Base-by-base conservation (phyloP, 1,140 invertebrate species). In the Hypothenemus hampei region DNA sequence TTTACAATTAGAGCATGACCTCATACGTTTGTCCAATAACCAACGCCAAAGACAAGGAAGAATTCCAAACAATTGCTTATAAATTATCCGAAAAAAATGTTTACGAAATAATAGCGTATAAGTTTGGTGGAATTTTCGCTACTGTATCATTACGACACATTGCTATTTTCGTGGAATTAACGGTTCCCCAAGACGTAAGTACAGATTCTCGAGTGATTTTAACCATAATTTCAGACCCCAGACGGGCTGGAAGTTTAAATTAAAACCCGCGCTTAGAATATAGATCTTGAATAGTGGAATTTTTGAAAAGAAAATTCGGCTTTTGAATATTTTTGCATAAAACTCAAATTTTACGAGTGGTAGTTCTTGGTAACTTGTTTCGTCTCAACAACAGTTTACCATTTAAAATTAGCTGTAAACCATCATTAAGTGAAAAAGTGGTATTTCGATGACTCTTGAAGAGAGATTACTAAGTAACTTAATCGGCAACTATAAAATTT, bases 91-190 rank as follows among this genome's bases (percentile, higher is more conserved):
- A 49, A 49, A 49, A n/a, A n/a, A n/a, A n/a, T n/a, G n/a, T n/a
- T n/a, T 49, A 39, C 47, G 11, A 49, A 49, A 39, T 37, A 37
- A 39, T 31, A 49, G 20, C 13, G 11, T 35, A 39, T 15, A 19
- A n/a, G 33, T 39, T 49, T 49, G 26, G 37, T 22, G 21, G 24
- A 49, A 19, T 23, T 41, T 39, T 37, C 33, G 58, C 58, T 59
- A 59, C 58, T 51, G 58, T 59, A 59, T 59, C 47, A 59, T 59
- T 59, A 59, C 46, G 40, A 50, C 51, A 26, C 58, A 49, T 59
- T 49, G 58, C 52, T 46, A 51, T 59, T 59, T 56, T 59, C 48
- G 20, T 47, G 40, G 51, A 59, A 59, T 59, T 55, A 56, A 39
- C 51, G 58, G 58, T 55, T 55, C 31, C 53, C 39, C 41, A 19